Base-by-base conservation (phyloP, 2,888 invertebrate species). In the Tethea ocularis region DNA sequence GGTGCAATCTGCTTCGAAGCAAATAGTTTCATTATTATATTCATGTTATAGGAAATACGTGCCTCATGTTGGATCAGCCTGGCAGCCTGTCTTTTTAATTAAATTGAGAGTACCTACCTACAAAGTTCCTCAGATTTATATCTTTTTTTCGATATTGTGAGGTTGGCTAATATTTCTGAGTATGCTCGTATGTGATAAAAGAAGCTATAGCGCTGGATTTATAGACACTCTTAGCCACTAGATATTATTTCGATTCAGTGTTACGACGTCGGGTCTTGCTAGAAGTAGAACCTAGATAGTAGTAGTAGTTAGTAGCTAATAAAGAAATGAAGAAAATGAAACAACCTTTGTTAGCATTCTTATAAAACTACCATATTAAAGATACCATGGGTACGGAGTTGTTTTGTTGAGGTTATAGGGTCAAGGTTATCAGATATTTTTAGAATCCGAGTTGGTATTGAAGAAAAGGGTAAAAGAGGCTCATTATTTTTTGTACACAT, bases 21-120 rank as follows among this genome's bases (percentile, higher is more conserved):
- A 41, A 41, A 41, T 36, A 36, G 13, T 26, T 26, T 4, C 6
- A 36, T 8, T 29, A 15, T 5, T 17, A n/a, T 41, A 41, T 41
- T 41, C 41, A 17, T 20, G 46, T 46, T 46, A 8, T 46, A 46
- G 20, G 46, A 46, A 46, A 46, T 46, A 46, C 46, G 46, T 46
- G 46, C 0, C 20, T 20, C 20, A 17, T 46, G 10, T 46, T 46
- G 46, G 8, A 46, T 10, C 17, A 4, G 15, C 17, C 20, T 20
- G 46, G 20, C 20, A 46, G 17, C 1, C 15, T 46, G 10, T 46
- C 7, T 1, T 20, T 20, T 46, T 46, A 10, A 46, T 17, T 20
- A 20, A 8, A 20, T 46, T 20, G 17, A 46, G 10, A 10, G 46
- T 20, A 46, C n/a, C n/a, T n/a, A n/a, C n/a, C n/a, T n/a, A n/a